phyloP scores from a whole-genome alignment of 30 jellyfish, hydroid and myxozoan species.

The Catostylus mosaicus region DNA sequence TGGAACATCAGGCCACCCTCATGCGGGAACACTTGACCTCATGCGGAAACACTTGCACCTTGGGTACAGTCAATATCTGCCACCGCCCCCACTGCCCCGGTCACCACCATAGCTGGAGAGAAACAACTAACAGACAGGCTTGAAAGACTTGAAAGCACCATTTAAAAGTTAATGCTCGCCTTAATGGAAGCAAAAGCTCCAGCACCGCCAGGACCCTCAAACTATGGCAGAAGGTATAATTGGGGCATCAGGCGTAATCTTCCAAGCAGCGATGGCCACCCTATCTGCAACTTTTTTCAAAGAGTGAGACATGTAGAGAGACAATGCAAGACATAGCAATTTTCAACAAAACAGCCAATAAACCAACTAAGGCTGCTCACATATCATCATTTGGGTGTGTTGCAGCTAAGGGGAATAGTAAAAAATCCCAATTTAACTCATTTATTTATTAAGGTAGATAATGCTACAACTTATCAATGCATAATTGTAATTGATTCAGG shows the following conservation, averaged over 20 bases:
- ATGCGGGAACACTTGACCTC: slow-evolving; percentile 51
- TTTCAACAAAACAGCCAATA: not conserved
- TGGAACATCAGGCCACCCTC: slow-evolving; percentile 51
- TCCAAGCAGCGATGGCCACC: slow-evolving; percentile 37
- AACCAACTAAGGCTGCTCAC: slow-evolving; percentile 41
- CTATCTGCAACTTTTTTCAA: slow-evolving; percentile 9
- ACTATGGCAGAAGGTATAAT: not conserved
- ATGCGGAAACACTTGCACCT: slow-evolving; percentile 49
- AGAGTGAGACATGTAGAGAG: slow-evolving; percentile 13
- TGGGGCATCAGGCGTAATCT: slow-evolving; percentile 7
- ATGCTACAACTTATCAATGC: not conserved
- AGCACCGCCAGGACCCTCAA: not conserved
- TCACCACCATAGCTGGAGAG: not conserved
- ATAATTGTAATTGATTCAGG: slow-evolving; percentile 36
- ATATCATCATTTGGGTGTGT: slow-evolving; percentile 19
- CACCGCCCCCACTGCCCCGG: not conserved
- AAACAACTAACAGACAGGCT: not conserved
- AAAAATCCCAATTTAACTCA: slow-evolving; percentile 4
- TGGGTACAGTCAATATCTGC: not conserved
- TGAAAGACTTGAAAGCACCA: slow-evolving; percentile 15
- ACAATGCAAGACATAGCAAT: not conserved
- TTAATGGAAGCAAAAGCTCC: not conserved
- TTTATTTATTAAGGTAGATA: not conserved
- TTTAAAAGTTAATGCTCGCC: slow-evolving; percentile 14
- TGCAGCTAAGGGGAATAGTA: slow-evolving; percentile 22